These are phyloP conservation scores for Stegophylla sp. DNA, from an alignment of 2,888 invertebrate species.

Conservation along the genomic window DNA sequence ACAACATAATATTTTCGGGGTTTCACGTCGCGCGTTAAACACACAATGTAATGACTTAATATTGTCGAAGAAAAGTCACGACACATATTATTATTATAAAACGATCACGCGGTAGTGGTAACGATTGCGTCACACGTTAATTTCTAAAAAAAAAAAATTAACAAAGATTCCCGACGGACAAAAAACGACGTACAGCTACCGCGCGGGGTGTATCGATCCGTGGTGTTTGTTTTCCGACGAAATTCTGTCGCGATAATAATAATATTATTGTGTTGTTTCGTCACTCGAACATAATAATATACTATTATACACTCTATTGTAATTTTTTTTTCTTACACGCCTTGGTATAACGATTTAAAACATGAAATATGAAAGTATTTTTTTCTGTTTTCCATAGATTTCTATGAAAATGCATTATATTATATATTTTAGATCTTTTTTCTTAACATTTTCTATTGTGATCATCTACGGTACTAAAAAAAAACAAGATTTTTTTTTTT, in stretches of 20 bases:
- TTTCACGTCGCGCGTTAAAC: background rate
- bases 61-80: constrained; percentile 21
- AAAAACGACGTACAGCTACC: background rate
- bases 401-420: too few species aligned
- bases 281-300: background rate
- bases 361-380: too few species aligned
- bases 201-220: background rate
- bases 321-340: too few species aligned
- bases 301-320: background rate
- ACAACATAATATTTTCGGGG: constrained; percentile 11
- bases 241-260: constrained; percentile 10
- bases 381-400: too few species aligned
- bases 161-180: background rate
- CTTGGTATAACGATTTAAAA: too few species aligned
- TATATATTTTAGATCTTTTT: too few species aligned
- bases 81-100: background rate
- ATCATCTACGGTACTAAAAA: too few species aligned
- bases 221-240: background rate
- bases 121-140: background rate
- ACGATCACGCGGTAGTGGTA: background rate
- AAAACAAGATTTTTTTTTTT: too few species aligned
- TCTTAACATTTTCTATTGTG: too few species aligned
- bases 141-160: background rate
- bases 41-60: constrained; percentile 29
- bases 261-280: too few species aligned